Base-by-base conservation (phyloP, 1,140 invertebrate genomes). In the Eriocheir sinensis region DNA sequence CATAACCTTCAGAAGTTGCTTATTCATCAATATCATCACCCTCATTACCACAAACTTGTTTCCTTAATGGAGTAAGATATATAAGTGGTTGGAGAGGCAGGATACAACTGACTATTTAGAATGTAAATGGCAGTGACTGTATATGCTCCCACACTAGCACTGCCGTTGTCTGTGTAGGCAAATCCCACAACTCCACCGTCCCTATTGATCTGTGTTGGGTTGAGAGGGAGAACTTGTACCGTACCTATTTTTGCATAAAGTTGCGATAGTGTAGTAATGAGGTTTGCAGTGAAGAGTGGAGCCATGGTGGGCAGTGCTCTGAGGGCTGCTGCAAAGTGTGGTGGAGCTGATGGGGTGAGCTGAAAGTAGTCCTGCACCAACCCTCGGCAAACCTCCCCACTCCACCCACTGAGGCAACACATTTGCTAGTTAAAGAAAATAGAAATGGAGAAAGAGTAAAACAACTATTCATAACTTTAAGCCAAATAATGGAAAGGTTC, bases 241-340 rank as follows among this genome's bases (percentile, higher is more conserved):
- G 30, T 85, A 94, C 94, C 94, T 85, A 94, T 90, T 94, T 94
- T 94, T 4, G 94, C 94, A 94, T 94, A 94, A 0, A 94, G 94
- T 30, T 94, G 94, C 72, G 94, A 94, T 6, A 94, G 83, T 94
- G 94, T 94, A 34, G 94, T 94, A 8, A 94, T 94, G 30, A 94
- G 80, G 79, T 94, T 94, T 41, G 94, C 94, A 48, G 94, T 94
- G 90, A 94, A 94, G 90, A 94, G 94, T 60, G 94, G 94, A 4
- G 94, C 94, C 94, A 94, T 94, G 32, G 94, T 92, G 0, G 94
- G 94, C 32, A 94, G 34, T 8, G 94, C 94, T 88, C 94, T 91
- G 17, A 94, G 80, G 79, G 94, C 94, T 34, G 89, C 94, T 32
- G 94, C 94, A 94, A 94, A 94, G 81, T 94, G 94, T 88, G 89